These are phyloP conservation scores for Plutella xylostella DNA, from an alignment of 2,888 invertebrate species.

Conservation along the genomic window DNA sequence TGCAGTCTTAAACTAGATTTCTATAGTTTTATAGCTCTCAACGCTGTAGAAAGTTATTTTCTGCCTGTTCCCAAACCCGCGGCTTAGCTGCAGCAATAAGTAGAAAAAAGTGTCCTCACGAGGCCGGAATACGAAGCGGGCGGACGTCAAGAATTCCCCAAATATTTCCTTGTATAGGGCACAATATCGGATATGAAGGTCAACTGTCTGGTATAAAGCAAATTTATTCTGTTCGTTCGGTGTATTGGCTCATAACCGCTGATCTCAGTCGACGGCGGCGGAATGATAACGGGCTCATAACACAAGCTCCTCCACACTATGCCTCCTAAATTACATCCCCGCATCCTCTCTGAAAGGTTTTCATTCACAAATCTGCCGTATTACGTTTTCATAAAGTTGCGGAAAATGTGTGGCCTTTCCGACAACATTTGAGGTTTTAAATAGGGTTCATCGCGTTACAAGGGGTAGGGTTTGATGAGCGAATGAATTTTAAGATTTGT, in stretches of 20 bases:
- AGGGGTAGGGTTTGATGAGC: no score
- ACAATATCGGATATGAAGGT: slow-evolving; percentile 66
- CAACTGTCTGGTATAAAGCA: slow-evolving; percentile 61
- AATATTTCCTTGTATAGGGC: slow-evolving; percentile 51
- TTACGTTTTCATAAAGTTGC: slow-evolving; percentile 60
- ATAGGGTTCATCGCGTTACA: no score
- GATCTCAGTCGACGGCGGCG: slow-evolving; percentile 59
- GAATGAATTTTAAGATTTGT: no score
- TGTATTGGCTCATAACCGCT: slow-evolving; percentile 66
- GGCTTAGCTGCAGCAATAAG: slow-evolving; percentile 37
- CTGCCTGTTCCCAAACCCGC: slow-evolving; percentile 27
- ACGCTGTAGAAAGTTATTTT: not conserved
- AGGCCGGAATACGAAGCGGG: slow-evolving; percentile 32
- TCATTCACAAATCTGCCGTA: slow-evolving; percentile 64
- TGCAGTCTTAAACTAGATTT: no score
- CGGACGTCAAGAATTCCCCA: slow-evolving; percentile 36
- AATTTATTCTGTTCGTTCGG: slow-evolving; percentile 63
- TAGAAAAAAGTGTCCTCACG: slow-evolving; percentile 26
- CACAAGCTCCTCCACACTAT: slow-evolving; percentile 37
- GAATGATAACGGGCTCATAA: slow-evolving; percentile 69
- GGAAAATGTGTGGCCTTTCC: slow-evolving; percentile 45
- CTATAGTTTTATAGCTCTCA: no score
- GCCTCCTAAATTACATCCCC: slow-evolving; percentile 62
- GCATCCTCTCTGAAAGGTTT: slow-evolving; percentile 64
- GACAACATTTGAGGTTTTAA: slow-evolving; percentile 35